Evolutionary conservation across 2,888 invertebrate species (phyloP).

Genomic region (Xestia xanthographa): DNA sequence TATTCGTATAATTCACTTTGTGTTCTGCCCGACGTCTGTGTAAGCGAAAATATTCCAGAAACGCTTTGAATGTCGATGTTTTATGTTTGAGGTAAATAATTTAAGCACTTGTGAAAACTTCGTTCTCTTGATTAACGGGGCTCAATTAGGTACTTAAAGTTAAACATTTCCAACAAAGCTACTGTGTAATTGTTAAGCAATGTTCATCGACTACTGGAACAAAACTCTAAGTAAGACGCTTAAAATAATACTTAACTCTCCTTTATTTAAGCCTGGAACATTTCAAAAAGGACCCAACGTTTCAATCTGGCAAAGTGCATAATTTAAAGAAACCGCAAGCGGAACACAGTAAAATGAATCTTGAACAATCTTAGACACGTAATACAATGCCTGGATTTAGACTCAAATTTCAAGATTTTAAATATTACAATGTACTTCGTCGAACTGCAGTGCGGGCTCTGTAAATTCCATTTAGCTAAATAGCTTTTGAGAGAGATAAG

Average conservation of each 20-base stretch:
- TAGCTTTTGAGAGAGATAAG: conserved; percentile 90
- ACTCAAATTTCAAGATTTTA: conserved; percentile 89
- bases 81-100: conserved; percentile 89
- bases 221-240: conserved; percentile 65
- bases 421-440: conserved; percentile 90
- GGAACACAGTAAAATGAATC: conserved; percentile 77
- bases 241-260: conserved; percentile 64
- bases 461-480: conserved; percentile 91
- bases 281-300: conserved; percentile 69
- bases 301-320: conserved; percentile 85
- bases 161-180: conserved; percentile 84
- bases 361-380: conserved; percentile 83
- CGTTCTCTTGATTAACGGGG: conserved; percentile 87
- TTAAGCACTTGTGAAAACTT: conserved; percentile 89
- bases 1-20: conserved; percentile 85
- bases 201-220: conserved; percentile 75
- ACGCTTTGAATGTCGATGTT: conserved; percentile 88
- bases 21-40: conserved; percentile 82
- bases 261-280: conserved; percentile 61
- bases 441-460: conserved; percentile 90
- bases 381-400: conserved; percentile 86
- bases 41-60: conserved; percentile 86
- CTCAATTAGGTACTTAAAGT: conserved; percentile 87
- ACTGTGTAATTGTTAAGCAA: conserved; percentile 81
- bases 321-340: conserved; percentile 76